Evolutionary conservation across 1,140 invertebrate genomes (phyloP).

Genomic region (Samia ricini): DNA sequence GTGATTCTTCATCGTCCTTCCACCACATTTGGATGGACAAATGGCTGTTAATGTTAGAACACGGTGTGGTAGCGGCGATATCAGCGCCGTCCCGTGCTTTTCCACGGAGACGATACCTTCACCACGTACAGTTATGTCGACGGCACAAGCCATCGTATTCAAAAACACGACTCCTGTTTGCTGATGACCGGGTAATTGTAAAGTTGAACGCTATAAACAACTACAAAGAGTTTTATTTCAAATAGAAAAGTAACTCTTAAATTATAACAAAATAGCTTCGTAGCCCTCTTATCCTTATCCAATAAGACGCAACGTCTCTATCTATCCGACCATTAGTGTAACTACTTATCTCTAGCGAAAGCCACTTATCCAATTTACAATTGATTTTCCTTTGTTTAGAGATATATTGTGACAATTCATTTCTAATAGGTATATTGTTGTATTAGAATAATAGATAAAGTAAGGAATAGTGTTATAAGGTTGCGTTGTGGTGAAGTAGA

Average conservation of each 20-base stretch:
- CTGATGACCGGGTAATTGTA: conserved; percentile 50
- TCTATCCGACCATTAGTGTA: no score
- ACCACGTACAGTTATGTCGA: conserved; percentile 44
- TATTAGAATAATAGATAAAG: no score
- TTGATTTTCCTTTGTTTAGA: no score
- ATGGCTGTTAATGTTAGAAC: conserved; percentile 29
- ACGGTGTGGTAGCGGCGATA: conserved; percentile 46
- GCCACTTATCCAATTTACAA: no score
- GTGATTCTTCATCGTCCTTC: conserved; percentile 46
- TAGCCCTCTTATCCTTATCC: no score
- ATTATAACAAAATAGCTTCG: neutral
- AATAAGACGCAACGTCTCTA: no score
- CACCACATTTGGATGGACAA: conserved; percentile 46
- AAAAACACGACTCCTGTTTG: conserved; percentile 53
- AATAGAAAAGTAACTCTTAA: neutral
- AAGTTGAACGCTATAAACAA: conserved; percentile 50
- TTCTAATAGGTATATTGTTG: no score
- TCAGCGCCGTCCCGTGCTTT: conserved; percentile 45
- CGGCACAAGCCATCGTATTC: conserved; percentile 49
- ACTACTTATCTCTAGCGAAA: no score
- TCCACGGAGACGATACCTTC: conserved; percentile 45
- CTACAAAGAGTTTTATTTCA: neutral
- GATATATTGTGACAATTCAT: no score
- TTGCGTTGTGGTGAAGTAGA: no score
- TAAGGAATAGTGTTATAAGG: no score